Base-by-base conservation (phyloP, 2,113 vertebrate species). In the Dipodomys merriami region DNA sequence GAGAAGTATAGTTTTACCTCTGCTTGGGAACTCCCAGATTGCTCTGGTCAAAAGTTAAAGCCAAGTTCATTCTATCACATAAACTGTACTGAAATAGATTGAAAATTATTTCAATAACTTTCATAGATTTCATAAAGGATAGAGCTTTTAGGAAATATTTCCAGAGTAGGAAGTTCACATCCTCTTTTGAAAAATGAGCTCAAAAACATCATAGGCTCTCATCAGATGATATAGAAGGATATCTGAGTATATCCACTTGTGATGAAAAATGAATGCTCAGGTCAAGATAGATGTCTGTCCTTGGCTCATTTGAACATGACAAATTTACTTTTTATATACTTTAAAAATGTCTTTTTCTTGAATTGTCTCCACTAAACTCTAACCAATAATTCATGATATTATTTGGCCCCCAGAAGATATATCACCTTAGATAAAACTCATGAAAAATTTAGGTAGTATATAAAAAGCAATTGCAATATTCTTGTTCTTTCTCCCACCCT, bases 301-400 rank as follows among this genome's bases (percentile, higher is more conserved):
- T 87, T 94, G 74, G 84, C 77, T 87, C 49, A 73, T 76, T 29
- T 91, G 30, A 95, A 91, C 73, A 71, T 94, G 35, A 94, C 13
- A 94, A 85, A 95, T 93, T 86, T 89, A 88, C 83, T 92, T 91
- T 94, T 93, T 86, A 94, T 35, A 86, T 23, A 76, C 33, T 87
- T 95, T 71, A 94, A 39, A 96, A 93, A 83, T 74, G 49, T 91
- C 30, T 96, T 94, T 95, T 83, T 88, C 91, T 93, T 91, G 6
- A 89, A 46, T 67, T 92, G 60, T 87, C 78, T 92, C n/a, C n/a
- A 91, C 77, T 12, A 88, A 89, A 85, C 65, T 60, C 12, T 83
- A 86, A 25, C 83, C 60, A 93, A 90, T 91, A 96, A 96, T 69
- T 96, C 80, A 88, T 67, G 2, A 5, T 68, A 74, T 77, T 94